A percentile compares a stretch with the other conserved stretches of the same genome.
phyloP scores from a whole-genome alignment of 2,113 vertebrate species.

The Pelodiscus sinensis region DNA sequence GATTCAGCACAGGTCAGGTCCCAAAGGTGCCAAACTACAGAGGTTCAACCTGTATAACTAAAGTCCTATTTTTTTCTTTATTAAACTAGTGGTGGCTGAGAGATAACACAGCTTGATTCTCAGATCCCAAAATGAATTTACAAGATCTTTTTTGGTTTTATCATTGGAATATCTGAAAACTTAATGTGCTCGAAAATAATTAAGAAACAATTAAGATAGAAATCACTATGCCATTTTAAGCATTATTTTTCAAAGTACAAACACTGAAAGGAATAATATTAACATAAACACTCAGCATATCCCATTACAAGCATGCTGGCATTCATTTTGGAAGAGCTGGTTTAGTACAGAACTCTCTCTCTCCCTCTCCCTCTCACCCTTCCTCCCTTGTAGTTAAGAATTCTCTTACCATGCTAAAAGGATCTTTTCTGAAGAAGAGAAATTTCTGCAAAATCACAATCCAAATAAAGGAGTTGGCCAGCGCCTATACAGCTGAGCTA shows the following conservation, averaged over 20 bases:
- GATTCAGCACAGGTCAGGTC: too few relatives aligned
- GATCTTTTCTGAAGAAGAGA: background rate
- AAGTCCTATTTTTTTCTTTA: background rate
- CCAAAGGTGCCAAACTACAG: too few relatives aligned
- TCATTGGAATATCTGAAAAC: background rate
- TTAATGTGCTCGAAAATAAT: background rate
- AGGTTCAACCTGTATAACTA: too few relatives aligned
- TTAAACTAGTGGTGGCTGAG: background rate
- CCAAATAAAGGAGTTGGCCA: background rate
- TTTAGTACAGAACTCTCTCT: background rate
- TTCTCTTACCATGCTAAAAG: background rate
- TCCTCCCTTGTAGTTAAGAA: background rate
- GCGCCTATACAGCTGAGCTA: background rate
- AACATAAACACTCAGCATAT: background rate
- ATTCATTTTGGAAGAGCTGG: rapidly evolving
- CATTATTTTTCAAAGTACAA: background rate
- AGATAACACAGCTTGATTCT: background rate
- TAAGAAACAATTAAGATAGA: background rate
- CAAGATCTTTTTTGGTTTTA: background rate
- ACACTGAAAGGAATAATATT: background rate
- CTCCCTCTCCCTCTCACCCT: background rate
- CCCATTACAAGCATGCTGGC: background rate
- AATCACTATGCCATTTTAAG: background rate
- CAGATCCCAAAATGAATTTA: background rate
- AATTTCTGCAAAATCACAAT: background rate